phyloP scores from a whole-genome alignment of 1,140 invertebrate species.

The Drosophila chauvacae region DNA sequence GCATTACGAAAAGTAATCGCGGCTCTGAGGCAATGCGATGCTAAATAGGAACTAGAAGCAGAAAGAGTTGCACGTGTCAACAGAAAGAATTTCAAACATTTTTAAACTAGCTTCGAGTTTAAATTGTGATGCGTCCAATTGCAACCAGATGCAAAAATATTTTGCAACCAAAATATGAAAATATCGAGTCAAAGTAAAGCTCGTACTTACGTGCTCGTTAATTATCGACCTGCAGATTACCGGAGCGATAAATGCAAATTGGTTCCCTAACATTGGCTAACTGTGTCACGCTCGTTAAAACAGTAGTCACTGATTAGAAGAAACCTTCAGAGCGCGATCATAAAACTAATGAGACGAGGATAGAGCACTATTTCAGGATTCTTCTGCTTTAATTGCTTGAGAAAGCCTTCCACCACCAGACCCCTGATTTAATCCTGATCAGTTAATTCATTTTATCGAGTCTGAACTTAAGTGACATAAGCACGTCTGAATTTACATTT shows the following conservation, averaged over 20 bases:
- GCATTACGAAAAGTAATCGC: constrained; percentile 32
- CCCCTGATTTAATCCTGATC: neutral
- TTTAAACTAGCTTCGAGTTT: neutral
- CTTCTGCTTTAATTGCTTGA: neutral
- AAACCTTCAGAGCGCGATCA: neutral
- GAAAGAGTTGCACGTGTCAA: constrained; percentile 15
- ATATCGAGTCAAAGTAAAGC: neutral
- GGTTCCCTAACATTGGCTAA: constrained; percentile 30
- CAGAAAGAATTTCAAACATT: neutral
- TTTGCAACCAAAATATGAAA: neutral
- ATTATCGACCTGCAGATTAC: constrained; percentile 23
- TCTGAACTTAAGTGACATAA: neutral
- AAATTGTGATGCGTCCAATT: neutral
- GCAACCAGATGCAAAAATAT: neutral
- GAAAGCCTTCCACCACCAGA: no score
- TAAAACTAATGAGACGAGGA: neutral
- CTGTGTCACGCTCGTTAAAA: constrained; percentile 21
- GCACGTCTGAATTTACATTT: neutral
- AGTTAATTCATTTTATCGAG: no score
- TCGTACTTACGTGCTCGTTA: constrained; percentile 6
- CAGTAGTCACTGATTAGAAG: constrained; percentile 7
- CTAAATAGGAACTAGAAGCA: constrained; percentile 23
- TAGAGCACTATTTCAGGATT: neutral
- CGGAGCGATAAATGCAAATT: constrained; percentile 22
- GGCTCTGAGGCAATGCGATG: constrained; percentile 6